Percentiles rank a stretch among this genome's conserved stretches.
phyloP scores from a whole-genome alignment of 2,888 invertebrate species.

The Polyploca ridens region DNA sequence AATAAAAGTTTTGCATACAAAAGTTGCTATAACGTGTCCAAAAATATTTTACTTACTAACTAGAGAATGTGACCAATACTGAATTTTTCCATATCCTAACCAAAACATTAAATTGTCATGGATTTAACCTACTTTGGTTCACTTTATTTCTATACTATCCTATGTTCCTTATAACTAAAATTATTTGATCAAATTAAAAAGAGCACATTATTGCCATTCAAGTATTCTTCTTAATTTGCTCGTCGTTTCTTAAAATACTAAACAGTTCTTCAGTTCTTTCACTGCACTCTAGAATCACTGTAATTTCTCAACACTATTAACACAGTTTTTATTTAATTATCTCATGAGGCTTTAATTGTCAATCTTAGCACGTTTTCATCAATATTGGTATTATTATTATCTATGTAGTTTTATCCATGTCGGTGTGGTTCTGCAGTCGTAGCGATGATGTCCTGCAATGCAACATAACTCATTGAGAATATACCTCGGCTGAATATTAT shows the following conservation, averaged over 20 bases:
- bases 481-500: conserved; percentile 7
- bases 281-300: conserved; percentile 5
- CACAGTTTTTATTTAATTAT: neutral
- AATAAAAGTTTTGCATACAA: neutral
- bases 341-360: neutral
- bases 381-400: conserved; percentile 16
- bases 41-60: neutral
- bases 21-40: neutral
- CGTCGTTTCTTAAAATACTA: conserved; percentile 24
- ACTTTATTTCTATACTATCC: conserved; percentile 28
- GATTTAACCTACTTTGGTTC: conserved; percentile 58
- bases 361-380: neutral
- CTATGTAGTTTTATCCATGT: conserved; percentile 23
- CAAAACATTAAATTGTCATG: conserved; percentile 13
- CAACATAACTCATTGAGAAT: conserved; percentile 13
- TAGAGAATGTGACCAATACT: neutral
- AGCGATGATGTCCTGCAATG: conserved; percentile 52
- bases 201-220: conserved; percentile 38
- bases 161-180: conserved; percentile 25
- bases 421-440: conserved; percentile 51
- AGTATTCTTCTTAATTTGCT: conserved; percentile 66
- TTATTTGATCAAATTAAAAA: conserved; percentile 66
- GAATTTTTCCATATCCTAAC: neutral
- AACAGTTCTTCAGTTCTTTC: conserved; percentile 13
- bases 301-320: conserved; percentile 25